These are phyloP conservation scores for Papilio machaon DNA, from an alignment of 1,140 invertebrate genomes.

Conservation along the genomic window DNA sequence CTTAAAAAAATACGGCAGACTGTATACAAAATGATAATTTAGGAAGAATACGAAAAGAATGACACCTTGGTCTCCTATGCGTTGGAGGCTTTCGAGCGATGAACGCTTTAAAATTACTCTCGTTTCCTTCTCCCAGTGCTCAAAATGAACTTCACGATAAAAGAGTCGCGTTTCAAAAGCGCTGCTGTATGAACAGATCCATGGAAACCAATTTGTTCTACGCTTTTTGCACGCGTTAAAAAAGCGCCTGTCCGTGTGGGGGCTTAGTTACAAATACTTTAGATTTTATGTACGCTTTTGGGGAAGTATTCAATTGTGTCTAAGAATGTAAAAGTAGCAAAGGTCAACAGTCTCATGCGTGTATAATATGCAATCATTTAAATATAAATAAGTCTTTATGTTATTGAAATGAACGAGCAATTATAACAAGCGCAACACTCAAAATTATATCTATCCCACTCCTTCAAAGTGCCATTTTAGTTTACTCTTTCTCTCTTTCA, in stretches of 20 bases:
- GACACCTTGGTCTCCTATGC: not conserved
- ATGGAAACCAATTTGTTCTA: too few species aligned
- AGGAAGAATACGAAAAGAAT: not conserved
- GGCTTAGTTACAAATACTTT: not conserved
- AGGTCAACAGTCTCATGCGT: constrained; percentile 15
- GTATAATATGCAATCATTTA: constrained; percentile 18
- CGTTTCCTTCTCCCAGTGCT: too few species aligned
- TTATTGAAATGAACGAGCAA: not conserved
- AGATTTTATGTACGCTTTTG: not conserved
- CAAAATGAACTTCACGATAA: too few species aligned
- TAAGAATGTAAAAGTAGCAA: constrained; percentile 20
- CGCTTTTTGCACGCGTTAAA: too few species aligned
- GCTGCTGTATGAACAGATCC: too few species aligned
- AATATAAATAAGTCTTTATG: constrained; percentile 19
- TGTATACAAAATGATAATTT: not conserved
- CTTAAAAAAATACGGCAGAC: not conserved
- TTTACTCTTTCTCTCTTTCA: not conserved
- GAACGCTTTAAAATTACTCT: too few species aligned
- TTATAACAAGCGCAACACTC: not conserved
- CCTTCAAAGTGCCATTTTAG: not conserved
- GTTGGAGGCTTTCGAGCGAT: too few species aligned
- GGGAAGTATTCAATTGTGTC: not conserved
- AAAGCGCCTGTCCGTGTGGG: too few species aligned
- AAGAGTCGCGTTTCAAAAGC: too few species aligned
- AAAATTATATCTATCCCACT: constrained; percentile 7